These are phyloP conservation scores for Xanthia togata DNA, from an alignment of 2,888 invertebrate species.

Conservation along the genomic window DNA sequence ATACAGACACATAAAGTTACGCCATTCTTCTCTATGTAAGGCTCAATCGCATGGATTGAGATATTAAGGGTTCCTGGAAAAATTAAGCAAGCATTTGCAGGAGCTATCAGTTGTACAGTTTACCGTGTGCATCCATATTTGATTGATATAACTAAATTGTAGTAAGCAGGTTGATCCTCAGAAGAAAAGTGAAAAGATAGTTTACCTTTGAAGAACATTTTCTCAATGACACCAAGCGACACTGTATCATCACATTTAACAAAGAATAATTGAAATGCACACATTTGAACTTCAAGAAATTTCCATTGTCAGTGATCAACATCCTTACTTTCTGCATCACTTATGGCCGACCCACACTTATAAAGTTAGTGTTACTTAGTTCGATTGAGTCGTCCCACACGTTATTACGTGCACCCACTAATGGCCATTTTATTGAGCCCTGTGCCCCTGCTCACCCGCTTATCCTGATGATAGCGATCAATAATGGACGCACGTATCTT, in stretches of 20 bases:
- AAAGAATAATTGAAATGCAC: no score
- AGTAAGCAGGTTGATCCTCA: neutral
- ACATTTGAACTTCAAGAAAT: neutral
- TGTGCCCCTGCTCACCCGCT: constrained; percentile 38
- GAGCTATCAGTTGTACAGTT: neutral
- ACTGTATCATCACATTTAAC: no score
- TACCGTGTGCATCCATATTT: neutral
- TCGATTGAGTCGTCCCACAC: constrained; percentile 67
- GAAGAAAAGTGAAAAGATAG: neutral
- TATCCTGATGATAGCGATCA: constrained; percentile 56
- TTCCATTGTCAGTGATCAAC: neutral
- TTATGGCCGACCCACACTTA: constrained; percentile 46
- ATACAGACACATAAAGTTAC: neutral
- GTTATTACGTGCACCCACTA: constrained; percentile 73
- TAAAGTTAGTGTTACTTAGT: constrained; percentile 65
- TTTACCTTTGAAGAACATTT: neutral
- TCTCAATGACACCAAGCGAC: neutral
- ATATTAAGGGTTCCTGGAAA: neutral
- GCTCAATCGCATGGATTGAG: neutral
- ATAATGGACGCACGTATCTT: constrained; percentile 63
- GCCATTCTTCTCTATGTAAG: neutral
- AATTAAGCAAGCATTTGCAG: neutral
- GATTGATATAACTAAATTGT: neutral
- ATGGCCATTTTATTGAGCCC: constrained; percentile 71
- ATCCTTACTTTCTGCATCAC: constrained; percentile 24